Evolutionary conservation across 1,140 invertebrate species (phyloP).

Genomic region (Cyrtorhinus lividipennis): DNA sequence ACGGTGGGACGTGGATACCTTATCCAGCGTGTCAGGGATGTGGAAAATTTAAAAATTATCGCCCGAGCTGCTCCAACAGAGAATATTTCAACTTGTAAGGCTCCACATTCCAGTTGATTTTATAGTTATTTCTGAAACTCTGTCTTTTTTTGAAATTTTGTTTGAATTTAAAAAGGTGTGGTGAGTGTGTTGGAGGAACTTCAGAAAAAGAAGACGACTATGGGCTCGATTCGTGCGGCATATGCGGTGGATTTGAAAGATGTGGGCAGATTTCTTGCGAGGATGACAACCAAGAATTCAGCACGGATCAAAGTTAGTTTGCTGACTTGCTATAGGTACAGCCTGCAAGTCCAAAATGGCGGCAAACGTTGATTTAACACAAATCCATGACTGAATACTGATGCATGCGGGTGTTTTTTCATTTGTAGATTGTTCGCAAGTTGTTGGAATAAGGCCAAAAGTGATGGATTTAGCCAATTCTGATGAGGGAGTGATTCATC

Average conservation of each 20-base stretch:
- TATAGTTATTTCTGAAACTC: background rate
- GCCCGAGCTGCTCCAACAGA: background rate
- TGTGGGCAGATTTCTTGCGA: background rate
- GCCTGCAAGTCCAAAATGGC: background rate
- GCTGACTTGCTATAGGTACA: background rate
- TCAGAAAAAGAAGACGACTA: conserved; percentile 8
- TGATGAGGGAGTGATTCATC: background rate
- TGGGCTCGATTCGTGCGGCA: conserved; percentile 5
- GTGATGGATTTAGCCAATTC: conserved; percentile 4
- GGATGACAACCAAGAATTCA: background rate
- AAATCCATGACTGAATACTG: background rate
- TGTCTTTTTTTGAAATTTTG: too few relatives aligned
- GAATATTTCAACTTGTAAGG: background rate
- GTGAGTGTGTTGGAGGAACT: conserved; percentile 6
- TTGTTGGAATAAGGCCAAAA: conserved; percentile 4
- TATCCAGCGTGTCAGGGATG: background rate
- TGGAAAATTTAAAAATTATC: background rate
- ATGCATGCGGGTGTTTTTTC: background rate
- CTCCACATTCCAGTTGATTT: background rate
- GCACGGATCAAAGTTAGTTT: too few relatives aligned
- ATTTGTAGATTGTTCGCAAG: background rate
- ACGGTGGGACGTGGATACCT: background rate
- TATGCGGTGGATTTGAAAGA: conserved; percentile 4
- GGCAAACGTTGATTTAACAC: too few relatives aligned
- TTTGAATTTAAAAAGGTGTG: too few relatives aligned